These are phyloP conservation scores for Aphis gossypii DNA, from an alignment of 1,140 invertebrate species.

Conservation along the genomic window DNA sequence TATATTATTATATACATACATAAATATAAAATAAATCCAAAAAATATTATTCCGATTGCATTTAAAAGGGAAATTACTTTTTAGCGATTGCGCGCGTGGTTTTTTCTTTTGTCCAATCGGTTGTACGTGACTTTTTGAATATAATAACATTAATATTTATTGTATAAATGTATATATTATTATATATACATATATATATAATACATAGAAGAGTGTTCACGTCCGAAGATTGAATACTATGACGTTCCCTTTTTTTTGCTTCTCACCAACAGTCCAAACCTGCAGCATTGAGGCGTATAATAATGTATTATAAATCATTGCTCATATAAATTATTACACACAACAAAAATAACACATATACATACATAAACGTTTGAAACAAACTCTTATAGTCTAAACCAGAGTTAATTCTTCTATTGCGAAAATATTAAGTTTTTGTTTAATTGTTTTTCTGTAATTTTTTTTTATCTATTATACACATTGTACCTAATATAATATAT, in stretches of 20 bases:
- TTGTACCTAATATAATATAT: too few relatives aligned
- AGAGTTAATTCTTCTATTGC: background rate
- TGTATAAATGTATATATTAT: background rate
- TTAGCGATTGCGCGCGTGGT: background rate
- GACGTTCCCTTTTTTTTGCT: background rate
- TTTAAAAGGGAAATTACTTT: slow-evolving; percentile 29
- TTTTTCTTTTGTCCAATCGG: slow-evolving; percentile 24
- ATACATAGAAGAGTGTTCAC: background rate
- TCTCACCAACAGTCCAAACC: background rate
- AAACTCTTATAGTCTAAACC: background rate
- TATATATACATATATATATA: background rate
- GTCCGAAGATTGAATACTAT: background rate
- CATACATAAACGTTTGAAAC: background rate
- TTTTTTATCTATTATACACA: too few relatives aligned
- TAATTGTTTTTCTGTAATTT: background rate
- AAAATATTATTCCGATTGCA: slow-evolving; percentile 25
- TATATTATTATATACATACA: background rate
- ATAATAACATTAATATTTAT: slow-evolving; percentile 12
- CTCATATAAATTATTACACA: background rate
- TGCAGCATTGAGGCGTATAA: background rate
- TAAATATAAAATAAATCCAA: background rate
- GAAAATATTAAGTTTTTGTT: background rate
- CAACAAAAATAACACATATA: background rate
- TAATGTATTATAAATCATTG: background rate
- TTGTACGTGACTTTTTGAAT: slow-evolving; percentile 33